Evolutionary conservation across 1,140 invertebrate genomes (phyloP).

Genomic region (Periplaneta americana): DNA sequence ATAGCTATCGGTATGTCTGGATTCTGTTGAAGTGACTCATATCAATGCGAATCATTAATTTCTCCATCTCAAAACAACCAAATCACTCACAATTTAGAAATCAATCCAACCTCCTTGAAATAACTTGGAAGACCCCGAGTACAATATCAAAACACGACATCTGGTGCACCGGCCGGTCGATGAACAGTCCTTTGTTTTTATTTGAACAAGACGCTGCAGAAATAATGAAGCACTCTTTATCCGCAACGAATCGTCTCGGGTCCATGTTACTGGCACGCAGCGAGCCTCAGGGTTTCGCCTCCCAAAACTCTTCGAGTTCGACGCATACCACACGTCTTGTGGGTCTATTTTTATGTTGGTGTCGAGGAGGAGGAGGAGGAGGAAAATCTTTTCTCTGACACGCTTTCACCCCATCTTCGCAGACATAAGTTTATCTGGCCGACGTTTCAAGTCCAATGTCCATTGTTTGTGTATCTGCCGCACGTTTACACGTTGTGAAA

Average conservation of each 20-base stretch:
- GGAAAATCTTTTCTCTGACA: neutral
- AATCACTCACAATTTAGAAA: too few relatives aligned
- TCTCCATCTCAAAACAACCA: too few relatives aligned
- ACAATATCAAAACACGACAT: too few relatives aligned
- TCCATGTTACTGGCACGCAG: neutral
- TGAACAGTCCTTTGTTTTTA: too few relatives aligned
- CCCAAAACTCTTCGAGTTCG: neutral
- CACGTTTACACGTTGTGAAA: neutral
- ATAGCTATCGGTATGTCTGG: too few relatives aligned
- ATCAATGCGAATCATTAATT: too few relatives aligned
- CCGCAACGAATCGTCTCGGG: neutral
- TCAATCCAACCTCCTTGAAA: too few relatives aligned
- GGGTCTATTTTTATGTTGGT: neutral
- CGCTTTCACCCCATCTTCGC: neutral
- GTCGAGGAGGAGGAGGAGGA: neutral
- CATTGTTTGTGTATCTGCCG: neutral
- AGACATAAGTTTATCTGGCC: neutral
- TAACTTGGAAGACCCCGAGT: too few relatives aligned
- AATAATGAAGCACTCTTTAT: neutral
- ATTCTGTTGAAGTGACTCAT: too few relatives aligned
- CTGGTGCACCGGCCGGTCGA: too few relatives aligned
- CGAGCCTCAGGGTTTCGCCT: neutral
- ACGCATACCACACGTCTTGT: neutral
- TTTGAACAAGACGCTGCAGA: too few relatives aligned
- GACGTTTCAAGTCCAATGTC: neutral